A percentile compares a stretch with the other conserved stretches of the same genome.
Evolutionary conservation across 2,888 invertebrate species (phyloP).

Genomic region (Tetragnatha montana): DNA sequence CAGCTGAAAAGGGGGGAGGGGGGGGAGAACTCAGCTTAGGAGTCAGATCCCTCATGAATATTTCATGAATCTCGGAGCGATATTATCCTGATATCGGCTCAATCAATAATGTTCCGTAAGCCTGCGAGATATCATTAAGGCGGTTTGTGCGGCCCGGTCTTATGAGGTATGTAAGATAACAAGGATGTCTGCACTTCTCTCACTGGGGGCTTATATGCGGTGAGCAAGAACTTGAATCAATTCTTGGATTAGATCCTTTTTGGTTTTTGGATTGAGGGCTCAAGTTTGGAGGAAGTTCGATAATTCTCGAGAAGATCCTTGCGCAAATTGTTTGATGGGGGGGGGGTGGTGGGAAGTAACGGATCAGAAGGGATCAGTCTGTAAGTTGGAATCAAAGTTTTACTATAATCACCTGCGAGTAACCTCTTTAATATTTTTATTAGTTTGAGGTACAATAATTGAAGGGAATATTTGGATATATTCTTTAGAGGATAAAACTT

Average conservation of each 20-base stretch:
- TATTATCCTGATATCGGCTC: slow-evolving; percentile 61
- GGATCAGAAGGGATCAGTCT: too few species aligned
- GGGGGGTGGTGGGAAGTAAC: background rate
- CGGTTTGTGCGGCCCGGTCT: background rate
- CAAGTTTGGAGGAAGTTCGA: background rate
- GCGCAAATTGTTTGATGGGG: background rate
- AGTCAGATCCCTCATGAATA: slow-evolving; percentile 62
- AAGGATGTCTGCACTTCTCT: background rate
- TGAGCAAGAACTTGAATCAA: background rate
- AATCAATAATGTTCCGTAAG: slow-evolving; percentile 67
- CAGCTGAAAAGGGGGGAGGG: slow-evolving; percentile 31
- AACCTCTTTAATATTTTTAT: too few species aligned
- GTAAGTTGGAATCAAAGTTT: too few species aligned
- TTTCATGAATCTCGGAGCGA: slow-evolving; percentile 56
- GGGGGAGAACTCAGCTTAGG: slow-evolving; percentile 11
- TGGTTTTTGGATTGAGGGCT: background rate
- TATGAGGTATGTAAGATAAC: background rate
- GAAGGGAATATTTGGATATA: too few species aligned
- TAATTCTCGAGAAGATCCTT: background rate
- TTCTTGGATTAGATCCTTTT: background rate
- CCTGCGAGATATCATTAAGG: slow-evolving; percentile 63
- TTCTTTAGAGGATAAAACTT: too few species aligned
- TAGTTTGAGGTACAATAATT: too few species aligned
- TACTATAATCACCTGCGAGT: too few species aligned
- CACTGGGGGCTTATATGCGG: background rate